A percentile compares a stretch with the other conserved stretches of the same genome.
phyloP scores from a whole-genome alignment of 1,140 invertebrate species.

The Panulirus ornatus region DNA sequence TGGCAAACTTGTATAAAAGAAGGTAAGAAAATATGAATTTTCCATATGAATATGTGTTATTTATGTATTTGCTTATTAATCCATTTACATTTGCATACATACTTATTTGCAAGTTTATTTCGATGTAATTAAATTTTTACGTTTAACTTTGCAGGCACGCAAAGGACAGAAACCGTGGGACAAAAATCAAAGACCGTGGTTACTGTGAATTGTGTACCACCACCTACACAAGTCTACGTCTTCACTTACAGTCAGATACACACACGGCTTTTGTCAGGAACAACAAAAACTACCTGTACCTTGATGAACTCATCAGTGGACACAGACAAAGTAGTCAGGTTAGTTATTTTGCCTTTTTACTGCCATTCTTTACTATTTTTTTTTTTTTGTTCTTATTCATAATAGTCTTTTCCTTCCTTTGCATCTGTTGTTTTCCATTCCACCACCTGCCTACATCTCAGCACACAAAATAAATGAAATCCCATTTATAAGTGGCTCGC shows the following conservation, averaged over 20 bases:
- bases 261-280: constrained; percentile 64
- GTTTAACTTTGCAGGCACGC: constrained; percentile 5
- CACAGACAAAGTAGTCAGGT: constrained; percentile 58
- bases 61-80: too few relatives aligned
- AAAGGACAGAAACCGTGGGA: constrained; percentile 32
- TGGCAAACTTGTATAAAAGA: too few relatives aligned
- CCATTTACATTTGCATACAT: too few relatives aligned
- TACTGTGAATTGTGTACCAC: constrained; percentile 65
- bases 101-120: too few relatives aligned
- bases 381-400: background rate
- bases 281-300: constrained; percentile 56
- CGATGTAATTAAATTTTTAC: too few relatives aligned
- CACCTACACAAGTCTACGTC: constrained; percentile 53
- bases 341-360: constrained; percentile 17
- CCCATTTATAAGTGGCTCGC: too few relatives aligned
- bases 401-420: background rate
- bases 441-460: too few relatives aligned
- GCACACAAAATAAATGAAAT: too few relatives aligned
- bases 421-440: too few relatives aligned
- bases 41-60: too few relatives aligned
- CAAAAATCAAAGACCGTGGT: constrained; percentile 56
- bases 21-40: too few relatives aligned
- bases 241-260: constrained; percentile 61
- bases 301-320: constrained; percentile 67
- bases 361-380: background rate